These are phyloP conservation scores for Drusus annulatus DNA, from an alignment of 1,140 invertebrate genomes.

Conservation along the genomic window DNA sequence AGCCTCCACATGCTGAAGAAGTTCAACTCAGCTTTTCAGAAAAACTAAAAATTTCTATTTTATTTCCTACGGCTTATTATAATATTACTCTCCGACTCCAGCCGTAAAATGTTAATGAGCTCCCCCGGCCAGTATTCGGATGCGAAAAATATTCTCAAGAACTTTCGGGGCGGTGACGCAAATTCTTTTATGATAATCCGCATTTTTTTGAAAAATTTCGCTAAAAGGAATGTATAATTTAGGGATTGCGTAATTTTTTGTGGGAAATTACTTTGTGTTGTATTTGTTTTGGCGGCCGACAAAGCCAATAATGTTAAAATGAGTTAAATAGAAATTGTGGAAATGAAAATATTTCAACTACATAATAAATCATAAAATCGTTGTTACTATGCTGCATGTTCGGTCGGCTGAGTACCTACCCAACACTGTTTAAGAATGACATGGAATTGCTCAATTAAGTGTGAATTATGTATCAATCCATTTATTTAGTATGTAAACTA, in stretches of 20 bases:
- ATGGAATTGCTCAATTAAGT: too few species aligned
- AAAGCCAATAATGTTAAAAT: background rate
- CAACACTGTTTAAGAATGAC: too few species aligned
- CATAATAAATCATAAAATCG: too few species aligned
- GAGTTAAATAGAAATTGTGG: background rate
- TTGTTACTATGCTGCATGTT: too few species aligned
- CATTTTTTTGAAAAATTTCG: slow-evolving; percentile 9
- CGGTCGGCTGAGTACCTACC: too few species aligned
- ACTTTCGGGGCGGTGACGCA: slow-evolving; percentile 1
- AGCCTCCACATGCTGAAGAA: too few species aligned
- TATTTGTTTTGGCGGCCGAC: background rate
- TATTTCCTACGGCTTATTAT: background rate
- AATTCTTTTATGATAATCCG: slow-evolving; percentile 31
- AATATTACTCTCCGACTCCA: background rate
- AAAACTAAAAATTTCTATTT: background rate
- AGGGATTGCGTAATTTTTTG: background rate
- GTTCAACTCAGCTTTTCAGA: too few species aligned
- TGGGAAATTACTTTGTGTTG: background rate
- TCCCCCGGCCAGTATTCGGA: background rate
- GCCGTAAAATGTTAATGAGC: slow-evolving; percentile 16
- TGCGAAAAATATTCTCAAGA: background rate
- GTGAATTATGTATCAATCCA: too few species aligned
- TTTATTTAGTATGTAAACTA: background rate
- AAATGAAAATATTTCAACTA: too few species aligned
- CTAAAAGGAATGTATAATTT: slow-evolving; percentile 29